These are phyloP conservation scores for Phthorimaea operculella DNA, from an alignment of 1,140 invertebrate genomes.

Conservation along the genomic window DNA sequence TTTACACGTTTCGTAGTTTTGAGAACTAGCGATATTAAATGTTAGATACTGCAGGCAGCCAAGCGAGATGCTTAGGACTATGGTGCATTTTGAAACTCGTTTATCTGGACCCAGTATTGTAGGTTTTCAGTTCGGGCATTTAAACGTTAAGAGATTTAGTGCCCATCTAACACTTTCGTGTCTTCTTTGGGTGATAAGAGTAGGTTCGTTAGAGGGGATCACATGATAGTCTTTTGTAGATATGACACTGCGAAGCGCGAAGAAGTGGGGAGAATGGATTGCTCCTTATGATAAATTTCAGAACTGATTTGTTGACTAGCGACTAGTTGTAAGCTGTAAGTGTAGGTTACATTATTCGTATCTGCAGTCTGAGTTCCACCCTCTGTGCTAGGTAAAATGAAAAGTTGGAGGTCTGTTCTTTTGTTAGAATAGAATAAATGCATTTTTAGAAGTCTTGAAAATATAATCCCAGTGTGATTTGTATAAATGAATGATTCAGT, in stretches of 20 bases:
- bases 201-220: not conserved
- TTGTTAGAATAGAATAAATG: too few species aligned
- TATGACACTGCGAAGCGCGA: not conserved
- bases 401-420: not conserved
- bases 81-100: too few species aligned
- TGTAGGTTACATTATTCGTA: conserved; percentile 35
- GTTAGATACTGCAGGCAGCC: too few species aligned
- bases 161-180: too few species aligned
- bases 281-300: conserved; percentile 28
- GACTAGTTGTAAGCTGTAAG: conserved; percentile 45
- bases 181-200: not conserved
- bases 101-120: too few species aligned
- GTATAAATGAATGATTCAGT: too few species aligned
- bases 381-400: not conserved
- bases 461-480: too few species aligned
- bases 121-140: too few species aligned
- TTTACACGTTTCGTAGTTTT: not conserved
- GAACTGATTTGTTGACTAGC: conserved; percentile 52
- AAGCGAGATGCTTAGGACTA: too few species aligned
- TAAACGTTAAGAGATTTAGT: too few species aligned
- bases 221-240: not conserved
- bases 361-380: conserved; percentile 18
- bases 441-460: too few species aligned
- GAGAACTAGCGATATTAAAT: not conserved
- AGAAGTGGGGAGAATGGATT: not conserved